Evolutionary conservation across 2,797 vertebrate genomes (phyloP).

Genomic region (Spinus olivaceus): DNA sequence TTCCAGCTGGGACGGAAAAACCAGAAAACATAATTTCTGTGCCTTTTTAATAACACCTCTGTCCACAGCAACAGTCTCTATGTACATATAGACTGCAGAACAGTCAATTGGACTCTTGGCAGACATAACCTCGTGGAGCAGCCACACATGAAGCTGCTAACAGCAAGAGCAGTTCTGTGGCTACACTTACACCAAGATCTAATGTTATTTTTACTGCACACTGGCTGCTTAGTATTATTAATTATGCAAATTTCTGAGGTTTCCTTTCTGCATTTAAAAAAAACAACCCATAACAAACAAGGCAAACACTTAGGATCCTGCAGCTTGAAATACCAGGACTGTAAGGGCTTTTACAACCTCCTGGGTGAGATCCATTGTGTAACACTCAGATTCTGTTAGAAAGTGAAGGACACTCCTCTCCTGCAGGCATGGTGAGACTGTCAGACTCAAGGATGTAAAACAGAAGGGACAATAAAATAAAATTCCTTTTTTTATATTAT

Average conservation of each 20-base stretch:
- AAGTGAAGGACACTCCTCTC: neutral
- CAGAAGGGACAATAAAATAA: neutral
- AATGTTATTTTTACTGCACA: neutral
- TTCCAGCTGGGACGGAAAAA: neutral
- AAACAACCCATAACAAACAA: neutral
- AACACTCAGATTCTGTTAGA: neutral
- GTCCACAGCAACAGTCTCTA: slow-evolving; percentile 38
- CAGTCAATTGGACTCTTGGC: neutral
- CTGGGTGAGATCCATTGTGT: neutral
- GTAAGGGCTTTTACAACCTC: neutral
- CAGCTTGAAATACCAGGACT: neutral
- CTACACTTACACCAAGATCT: neutral
- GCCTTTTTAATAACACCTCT: neutral
- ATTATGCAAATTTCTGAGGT: neutral
- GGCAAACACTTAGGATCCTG: neutral
- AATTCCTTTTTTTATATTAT: neutral
- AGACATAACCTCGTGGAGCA: neutral
- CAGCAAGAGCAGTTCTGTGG: neutral
- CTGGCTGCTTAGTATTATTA: neutral
- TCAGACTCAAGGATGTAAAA: neutral
- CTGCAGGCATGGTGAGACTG: neutral
- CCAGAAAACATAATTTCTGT: neutral
- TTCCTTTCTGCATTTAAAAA: neutral
- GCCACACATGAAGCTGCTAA: neutral
- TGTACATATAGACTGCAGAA: neutral